phyloP scores from a whole-genome alignment of 2,113 vertebrate species.

The Chauna torquata region DNA sequence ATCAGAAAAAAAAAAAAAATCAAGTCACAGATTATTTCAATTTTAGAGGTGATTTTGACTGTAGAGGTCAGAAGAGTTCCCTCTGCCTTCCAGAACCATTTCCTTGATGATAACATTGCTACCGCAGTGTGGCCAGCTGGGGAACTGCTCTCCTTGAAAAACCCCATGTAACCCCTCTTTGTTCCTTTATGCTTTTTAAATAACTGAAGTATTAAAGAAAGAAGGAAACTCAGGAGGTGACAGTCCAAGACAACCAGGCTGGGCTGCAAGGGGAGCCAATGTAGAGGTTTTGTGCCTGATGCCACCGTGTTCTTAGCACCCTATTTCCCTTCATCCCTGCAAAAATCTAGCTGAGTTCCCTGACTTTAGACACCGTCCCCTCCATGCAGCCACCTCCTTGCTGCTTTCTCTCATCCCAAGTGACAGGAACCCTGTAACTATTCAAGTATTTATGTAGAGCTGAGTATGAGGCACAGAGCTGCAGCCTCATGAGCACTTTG shows the following conservation, averaged over 20 bases:
- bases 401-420: background rate
- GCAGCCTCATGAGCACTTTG: background rate
- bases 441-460: background rate
- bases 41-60: background rate
- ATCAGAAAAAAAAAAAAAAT: background rate
- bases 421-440: background rate
- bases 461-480: background rate
- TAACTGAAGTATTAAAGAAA: background rate
- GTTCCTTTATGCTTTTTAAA: background rate
- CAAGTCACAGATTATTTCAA: background rate
- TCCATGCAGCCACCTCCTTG: background rate
- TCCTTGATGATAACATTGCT: background rate
- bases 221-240: background rate
- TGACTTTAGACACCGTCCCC: background rate
- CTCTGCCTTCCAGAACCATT: background rate
- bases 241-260: background rate
- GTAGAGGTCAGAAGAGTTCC: background rate
- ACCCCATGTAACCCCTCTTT: background rate
- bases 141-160: background rate
- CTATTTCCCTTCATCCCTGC: background rate
- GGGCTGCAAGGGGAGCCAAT: background rate
- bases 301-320: background rate
- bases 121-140: constrained; percentile 14
- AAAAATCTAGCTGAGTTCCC: background rate
- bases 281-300: background rate